Base-by-base conservation (phyloP, 2,797 vertebrate genomes). In the Halcyon badia region DNA sequence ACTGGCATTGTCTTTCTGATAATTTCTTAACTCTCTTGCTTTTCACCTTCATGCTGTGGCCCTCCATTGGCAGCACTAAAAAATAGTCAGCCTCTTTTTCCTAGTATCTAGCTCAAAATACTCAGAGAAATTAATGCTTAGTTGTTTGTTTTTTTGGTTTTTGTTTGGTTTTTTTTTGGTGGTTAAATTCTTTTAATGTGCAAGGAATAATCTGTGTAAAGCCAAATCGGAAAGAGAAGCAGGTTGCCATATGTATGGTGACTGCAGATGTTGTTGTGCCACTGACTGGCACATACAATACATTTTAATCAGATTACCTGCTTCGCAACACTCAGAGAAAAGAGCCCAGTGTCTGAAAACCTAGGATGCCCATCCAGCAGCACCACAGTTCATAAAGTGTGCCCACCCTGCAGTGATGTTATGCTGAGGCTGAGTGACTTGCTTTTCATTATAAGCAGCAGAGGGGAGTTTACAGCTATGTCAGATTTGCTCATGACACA, bases 221-320 rank as follows among this genome's bases (percentile, higher is more conserved):
- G 44, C 15, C 81, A 64, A 68, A 28, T 71, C 8, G 16, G 24
- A 33, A 73, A 56, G 61, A 46, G 19, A 31, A 92, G 4, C 11
- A 37, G 5, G 11, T 46, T 91, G 41, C 21, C 42, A 33, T 2
- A 1, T 0, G 1, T 6, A 1, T 21, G 26, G 25, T 75, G 31
- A 17, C 61, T 56, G 21, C 35, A 39, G 31, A 14, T 83, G 31
- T 73, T 64, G 28, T 28, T 26, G 1, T 5, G 3, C 24, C 31
- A 42, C 51, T 58, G 70, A 31, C 25, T 35, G 10, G 7, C 58
- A 30, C 10, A 2, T 35, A 1, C 3, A 3, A 25, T 17, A 1
- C 4, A 10, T 42, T n/a, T 70, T 14, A 57, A 58, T 54, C 46
- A 35, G 42, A 64, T 4, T 42, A 35, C 28, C 3, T 9, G 2